Base-by-base conservation (phyloP, 2,113 vertebrate genomes). In the Dunckerocampus dactyliophorus region DNA sequence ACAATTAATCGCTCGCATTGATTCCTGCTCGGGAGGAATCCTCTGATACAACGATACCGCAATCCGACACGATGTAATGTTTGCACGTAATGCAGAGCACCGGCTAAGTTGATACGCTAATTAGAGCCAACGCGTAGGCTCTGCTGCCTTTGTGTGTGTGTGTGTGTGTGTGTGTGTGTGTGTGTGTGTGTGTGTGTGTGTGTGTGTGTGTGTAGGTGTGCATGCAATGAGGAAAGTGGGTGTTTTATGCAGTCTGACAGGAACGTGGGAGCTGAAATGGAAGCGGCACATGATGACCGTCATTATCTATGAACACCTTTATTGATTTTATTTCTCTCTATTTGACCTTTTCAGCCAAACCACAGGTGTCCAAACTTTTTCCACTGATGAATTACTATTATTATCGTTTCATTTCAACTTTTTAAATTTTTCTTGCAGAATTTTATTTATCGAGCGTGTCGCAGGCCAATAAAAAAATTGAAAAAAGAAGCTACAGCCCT, bases 1-100 rank as follows among this genome's bases (percentile, higher is more conserved):
- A 66, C 67, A 71, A 74, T 80, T 76, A 79, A 66, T 75, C 62
- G 51, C 20, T 50, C 42, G 16, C 72, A 67, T 58, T 48, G 62
- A 75, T 74, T 77, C 19, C 19, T 60, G 71, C 61, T 69, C 39
- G 50, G 65, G 45, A 75, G 72, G 52, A 56, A 34, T 42, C 14
- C 48, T 21, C 5, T 67, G 54, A 66, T 70, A 43, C 56, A 47
- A 34, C 31, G 3, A 34, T 34, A 34, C 31, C 31, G 31, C 31
- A 34, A 34, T 34, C 31, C 31, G 31, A 34, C 31, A 34, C 3
- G 3, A 75, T 60, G 2, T 12, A 52, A 72, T 72, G 31, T 34
- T 34, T 5, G 31, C 1, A 34, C 31, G 31, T 34, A 34, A 34
- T 8, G 31, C 7, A 5, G 31, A 8, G 31, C 7, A 5, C 31